phyloP scores from a whole-genome alignment of 2,797 vertebrate species.

The Oryzias dopingdopingensis region DNA sequence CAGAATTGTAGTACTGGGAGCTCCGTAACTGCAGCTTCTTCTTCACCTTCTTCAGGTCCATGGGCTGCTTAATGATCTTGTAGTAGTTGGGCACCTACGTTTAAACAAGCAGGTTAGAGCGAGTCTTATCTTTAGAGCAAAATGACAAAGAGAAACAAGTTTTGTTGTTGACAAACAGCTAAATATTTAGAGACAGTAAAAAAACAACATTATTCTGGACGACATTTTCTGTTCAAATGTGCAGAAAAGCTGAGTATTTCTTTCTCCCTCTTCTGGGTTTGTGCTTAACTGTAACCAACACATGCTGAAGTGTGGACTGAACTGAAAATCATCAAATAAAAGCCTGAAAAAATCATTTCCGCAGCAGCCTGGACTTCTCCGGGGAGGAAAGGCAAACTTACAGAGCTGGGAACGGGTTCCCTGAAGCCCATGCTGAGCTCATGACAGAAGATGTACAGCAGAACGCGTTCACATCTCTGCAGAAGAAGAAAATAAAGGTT shows the following conservation, averaged over 20 bases:
- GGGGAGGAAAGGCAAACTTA: conserved; percentile 70
- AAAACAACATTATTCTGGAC: too few species aligned
- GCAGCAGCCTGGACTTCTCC: too few species aligned
- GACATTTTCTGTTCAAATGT: too few species aligned
- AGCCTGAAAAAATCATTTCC: too few species aligned
- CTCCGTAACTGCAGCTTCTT: conserved; percentile 91
- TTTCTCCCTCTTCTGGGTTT: too few species aligned
- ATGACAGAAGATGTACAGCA: conserved; percentile 94
- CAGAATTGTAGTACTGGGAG: conserved; percentile 88
- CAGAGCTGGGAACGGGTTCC: conserved; percentile 90
- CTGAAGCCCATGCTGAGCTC: conserved; percentile 97
- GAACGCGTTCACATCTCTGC: conserved; percentile 95
- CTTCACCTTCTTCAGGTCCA: conserved; percentile 96
- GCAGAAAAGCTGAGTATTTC: too few species aligned
- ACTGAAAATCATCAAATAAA: too few species aligned
- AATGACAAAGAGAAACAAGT: background rate
- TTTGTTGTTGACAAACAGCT: background rate
- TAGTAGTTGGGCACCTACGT: conserved; percentile 97
- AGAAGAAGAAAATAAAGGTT: conserved; percentile 20
- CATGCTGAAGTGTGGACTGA: too few species aligned
- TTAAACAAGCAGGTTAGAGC: background rate
- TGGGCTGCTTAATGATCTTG: conserved; percentile 99
- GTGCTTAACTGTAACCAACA: too few species aligned
- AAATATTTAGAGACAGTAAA: too few species aligned
- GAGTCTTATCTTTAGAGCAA: background rate